These are phyloP conservation scores for Thereva unica DNA, from an alignment of 2,888 invertebrate species.

Conservation along the genomic window DNA sequence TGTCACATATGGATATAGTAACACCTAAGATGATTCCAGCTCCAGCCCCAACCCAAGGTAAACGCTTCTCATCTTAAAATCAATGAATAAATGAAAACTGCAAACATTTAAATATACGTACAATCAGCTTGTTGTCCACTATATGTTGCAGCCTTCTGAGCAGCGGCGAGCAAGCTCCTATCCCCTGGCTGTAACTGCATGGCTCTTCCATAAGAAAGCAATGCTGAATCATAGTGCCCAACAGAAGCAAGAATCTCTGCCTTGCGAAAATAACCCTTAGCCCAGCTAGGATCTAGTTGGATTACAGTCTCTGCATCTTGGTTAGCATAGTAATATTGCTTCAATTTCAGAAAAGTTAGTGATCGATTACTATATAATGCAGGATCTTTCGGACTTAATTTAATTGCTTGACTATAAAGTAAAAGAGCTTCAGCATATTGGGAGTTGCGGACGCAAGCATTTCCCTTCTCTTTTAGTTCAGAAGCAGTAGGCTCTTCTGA, in stretches of 20 bases:
- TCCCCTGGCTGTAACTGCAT: slow-evolving; percentile 70
- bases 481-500: neutral
- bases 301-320: slow-evolving; percentile 80
- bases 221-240: slow-evolving; percentile 68
- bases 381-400: slow-evolving; percentile 68
- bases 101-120: slow-evolving; percentile 46
- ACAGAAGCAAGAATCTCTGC: slow-evolving; percentile 74
- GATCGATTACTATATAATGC: slow-evolving; percentile 80
- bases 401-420: slow-evolving; percentile 79
- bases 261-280: slow-evolving; percentile 76
- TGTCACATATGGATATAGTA: slow-evolving; percentile 70
- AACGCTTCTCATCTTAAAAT: slow-evolving; percentile 68
- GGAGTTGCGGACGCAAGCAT: slow-evolving; percentile 72
- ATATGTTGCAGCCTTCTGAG: slow-evolving; percentile 64
- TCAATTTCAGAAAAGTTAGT: slow-evolving; percentile 75
- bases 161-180: slow-evolving; percentile 65
- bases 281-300: slow-evolving; percentile 74
- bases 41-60: slow-evolving; percentile 76
- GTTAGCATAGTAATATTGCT: slow-evolving; percentile 75
- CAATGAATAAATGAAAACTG: slow-evolving; percentile 24
- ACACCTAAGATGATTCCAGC: slow-evolving; percentile 72
- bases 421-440: slow-evolving; percentile 77
- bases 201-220: slow-evolving; percentile 70
- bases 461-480: slow-evolving; percentile 68
- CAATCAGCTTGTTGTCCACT: slow-evolving; percentile 67